Conservation (phyloP, 2,797 vertebrate species). For the Malacoraja senta region DNA sequence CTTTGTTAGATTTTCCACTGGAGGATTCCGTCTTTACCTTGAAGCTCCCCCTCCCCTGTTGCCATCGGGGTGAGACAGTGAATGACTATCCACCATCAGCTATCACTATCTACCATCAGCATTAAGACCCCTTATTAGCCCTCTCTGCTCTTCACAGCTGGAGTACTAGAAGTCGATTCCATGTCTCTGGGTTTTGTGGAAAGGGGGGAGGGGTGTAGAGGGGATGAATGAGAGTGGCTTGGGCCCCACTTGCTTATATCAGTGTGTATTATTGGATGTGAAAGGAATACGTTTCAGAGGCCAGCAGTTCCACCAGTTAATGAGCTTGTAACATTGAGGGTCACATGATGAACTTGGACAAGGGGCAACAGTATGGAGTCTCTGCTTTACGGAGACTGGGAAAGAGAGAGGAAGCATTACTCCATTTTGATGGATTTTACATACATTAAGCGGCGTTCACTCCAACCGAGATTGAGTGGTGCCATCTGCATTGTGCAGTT, state of each 20-base stretch:
- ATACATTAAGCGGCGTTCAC: too few relatives aligned
- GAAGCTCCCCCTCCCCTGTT: not conserved
- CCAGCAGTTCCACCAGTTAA: not conserved
- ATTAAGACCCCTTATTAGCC: not conserved
- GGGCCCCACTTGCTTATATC: not conserved
- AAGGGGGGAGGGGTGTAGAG: too few relatives aligned
- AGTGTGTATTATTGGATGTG: not conserved
- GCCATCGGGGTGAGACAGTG: not conserved
- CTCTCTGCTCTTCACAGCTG: not conserved
- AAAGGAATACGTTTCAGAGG: not conserved
- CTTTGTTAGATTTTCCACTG: not conserved
- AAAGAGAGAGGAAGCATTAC: not conserved
- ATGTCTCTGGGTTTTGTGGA: not conserved
- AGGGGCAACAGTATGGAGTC: not conserved
- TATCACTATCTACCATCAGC: too few relatives aligned
- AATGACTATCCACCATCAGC: not conserved
- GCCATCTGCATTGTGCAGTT: not conserved
- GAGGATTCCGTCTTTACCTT: not conserved
- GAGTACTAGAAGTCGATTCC: not conserved
- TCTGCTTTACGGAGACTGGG: not conserved
- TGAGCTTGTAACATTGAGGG: too few relatives aligned
- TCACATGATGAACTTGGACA: not conserved
- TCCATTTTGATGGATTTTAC: not conserved
- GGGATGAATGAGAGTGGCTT: not conserved
- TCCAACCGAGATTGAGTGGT: too few relatives aligned